A percentile compares a stretch with the other conserved stretches of the same genome.
Conservation (phyloP, 2,113 vertebrate genomes). For the Pelvicachromis taeniatus region DNA sequence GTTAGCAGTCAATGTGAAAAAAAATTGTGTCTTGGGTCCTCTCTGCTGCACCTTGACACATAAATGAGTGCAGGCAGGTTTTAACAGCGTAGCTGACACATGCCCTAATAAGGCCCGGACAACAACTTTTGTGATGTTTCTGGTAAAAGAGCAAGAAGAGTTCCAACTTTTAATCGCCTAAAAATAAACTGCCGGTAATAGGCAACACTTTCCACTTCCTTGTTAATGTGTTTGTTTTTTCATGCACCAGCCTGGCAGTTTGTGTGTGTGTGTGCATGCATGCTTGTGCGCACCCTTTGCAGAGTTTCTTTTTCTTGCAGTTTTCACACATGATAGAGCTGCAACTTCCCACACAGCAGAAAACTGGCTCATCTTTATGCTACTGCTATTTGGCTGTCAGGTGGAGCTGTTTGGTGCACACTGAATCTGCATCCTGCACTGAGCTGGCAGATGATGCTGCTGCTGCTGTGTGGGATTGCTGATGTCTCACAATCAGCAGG, state of each 20-base stretch:
- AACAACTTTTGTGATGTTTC: not conserved
- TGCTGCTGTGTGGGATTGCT: not conserved
- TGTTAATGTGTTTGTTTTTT: not conserved
- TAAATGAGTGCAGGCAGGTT: not conserved
- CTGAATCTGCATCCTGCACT: not conserved
- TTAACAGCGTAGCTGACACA: not conserved
- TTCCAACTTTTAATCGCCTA: not conserved
- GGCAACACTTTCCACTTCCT: not conserved
- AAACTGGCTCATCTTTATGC: not conserved
- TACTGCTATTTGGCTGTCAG: not conserved
- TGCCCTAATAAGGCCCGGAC: not conserved
- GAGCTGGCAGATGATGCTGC: not conserved
- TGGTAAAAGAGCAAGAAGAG: not conserved
- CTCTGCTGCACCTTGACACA: not conserved
- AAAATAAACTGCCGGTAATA: conserved; percentile 11
- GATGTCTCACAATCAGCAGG: not conserved
- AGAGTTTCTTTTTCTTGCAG: not conserved
- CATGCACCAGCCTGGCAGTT: not conserved
- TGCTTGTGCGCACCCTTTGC: not conserved
- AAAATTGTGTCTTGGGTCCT: not conserved
- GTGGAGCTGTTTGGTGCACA: not conserved
- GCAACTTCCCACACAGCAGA: not conserved
- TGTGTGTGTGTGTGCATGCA: not conserved
- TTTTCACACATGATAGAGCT: not conserved
- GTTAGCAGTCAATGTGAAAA: not conserved